Base-by-base conservation (phyloP, 2,797 vertebrate species). In the Serranus cabrilla region DNA sequence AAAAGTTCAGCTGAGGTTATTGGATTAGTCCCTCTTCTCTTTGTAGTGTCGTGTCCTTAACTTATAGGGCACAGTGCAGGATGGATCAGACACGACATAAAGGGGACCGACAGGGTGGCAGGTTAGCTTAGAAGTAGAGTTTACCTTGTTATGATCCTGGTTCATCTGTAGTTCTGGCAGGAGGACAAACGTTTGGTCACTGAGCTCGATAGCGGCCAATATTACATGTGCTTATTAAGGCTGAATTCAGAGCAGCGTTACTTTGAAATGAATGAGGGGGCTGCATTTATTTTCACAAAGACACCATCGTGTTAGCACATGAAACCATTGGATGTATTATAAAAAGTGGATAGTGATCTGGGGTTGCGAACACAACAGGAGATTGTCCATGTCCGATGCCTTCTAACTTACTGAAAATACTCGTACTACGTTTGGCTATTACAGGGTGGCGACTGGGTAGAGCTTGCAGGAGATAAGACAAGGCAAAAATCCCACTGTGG, bases 1-100 rank as follows among this genome's bases (percentile, higher is more conserved):
- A 54, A 75, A 58, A 83, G 87, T 92, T 93, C 84, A 87, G 57
- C 70, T 34, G 59, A 88, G 87, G 84, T 89, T 87, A 89, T 84
- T 81, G 83, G 87, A 92, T 92, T 90, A 90, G 70, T 69, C 74
- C 65, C 66, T 63, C 20, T 74, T 50, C 83, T 79, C 81, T 91
- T 47, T 83, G 66, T 78, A 47, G 74, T 63, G 60, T 58, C 10
- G 43, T 31, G 68, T 89, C 63, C 67, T 84, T 49, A 78, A 81
- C 81, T 51, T 54, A 56, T 6, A 64, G 71, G 52, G 25, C 20
- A 17, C 65, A 34, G 64, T 0, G 54, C 50, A 2, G 63, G 18
- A 25, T 18, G 66, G 78, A 71, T 67, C 68, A 57, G 25, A 59
- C 54, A 7, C 50, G 50, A 25, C 55, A 20, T 14, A 37, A 40